A percentile compares a stretch with the other conserved stretches of the same genome.
phyloP scores from a whole-genome alignment of 2,888 invertebrate species.

The Antheraea assamensis region DNA sequence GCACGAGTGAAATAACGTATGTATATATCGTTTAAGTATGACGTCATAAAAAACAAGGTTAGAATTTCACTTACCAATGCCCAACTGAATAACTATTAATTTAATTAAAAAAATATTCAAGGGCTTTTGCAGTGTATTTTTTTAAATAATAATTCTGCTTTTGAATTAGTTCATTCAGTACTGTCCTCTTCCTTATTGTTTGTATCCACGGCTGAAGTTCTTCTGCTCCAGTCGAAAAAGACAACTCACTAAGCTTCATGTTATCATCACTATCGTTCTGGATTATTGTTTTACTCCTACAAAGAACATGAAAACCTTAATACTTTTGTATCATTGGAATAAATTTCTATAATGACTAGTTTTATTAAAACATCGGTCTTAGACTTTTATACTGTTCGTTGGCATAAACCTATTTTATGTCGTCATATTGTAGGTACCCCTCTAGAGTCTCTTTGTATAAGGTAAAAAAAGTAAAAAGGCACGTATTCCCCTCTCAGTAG shows the following conservation, averaged over 20 bases:
- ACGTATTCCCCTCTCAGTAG: background rate
- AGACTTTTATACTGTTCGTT: too few relatives aligned
- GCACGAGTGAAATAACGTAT: too few relatives aligned
- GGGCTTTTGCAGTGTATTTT: too few relatives aligned
- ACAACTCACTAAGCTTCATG: background rate
- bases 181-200: background rate
- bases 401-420: background rate
- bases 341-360: background rate
- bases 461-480: background rate
- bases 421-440: background rate
- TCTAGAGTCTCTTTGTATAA: background rate
- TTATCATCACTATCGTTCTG: background rate
- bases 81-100: too few relatives aligned
- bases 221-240: background rate
- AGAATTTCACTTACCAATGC: too few relatives aligned
- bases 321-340: background rate
- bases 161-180: background rate
- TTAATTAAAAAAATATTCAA: too few relatives aligned
- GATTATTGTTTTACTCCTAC: too few relatives aligned
- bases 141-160: too few relatives aligned
- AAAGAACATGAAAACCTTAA: background rate
- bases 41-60: too few relatives aligned
- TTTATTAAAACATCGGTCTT: background rate
- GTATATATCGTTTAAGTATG: too few relatives aligned
- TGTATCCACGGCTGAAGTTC: background rate